Evolutionary conservation across 2,888 invertebrate genomes (phyloP), one percentile per base, ranked within the genome.

Genomic region (Ectemnius lituratus): DNA sequence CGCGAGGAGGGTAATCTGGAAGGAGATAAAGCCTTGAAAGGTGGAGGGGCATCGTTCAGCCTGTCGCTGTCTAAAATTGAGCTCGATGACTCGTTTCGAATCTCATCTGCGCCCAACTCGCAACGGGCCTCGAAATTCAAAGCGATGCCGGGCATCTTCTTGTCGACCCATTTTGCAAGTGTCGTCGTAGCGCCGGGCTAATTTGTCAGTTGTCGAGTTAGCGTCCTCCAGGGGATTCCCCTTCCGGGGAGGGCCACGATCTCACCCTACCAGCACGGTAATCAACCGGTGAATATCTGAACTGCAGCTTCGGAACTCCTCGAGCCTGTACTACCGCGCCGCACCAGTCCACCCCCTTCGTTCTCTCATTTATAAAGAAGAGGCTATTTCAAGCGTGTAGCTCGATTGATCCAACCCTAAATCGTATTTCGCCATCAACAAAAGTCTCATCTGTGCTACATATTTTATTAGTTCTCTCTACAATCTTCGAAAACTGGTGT

Each of bases 141-240:
- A 86, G 79, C 80, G 84, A 82, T 81, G 59, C 73, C 74, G 73
- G 73, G 81, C 82, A 82, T 76, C 85, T 85, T 84, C 87, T 85
- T 89, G 89, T 90, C 89, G 88, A 88, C 89, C 90, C 89, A 91
- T 91, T 91, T 91, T 87, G 89, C 90, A 91, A 90, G 90, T 91
- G 90, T 91, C 90, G 90, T 90, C 90, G 90, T 88, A 85, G 87
- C 87, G 88, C 89, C 84, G 84, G 88, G 88, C 89, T 90, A 90
- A 90, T 90, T 90, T 90, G 90, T 90, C 90, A 90, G 90, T 90
- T 90, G 90, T 90, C 90, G 89, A 90, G 90, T 90, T 90, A 90
- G 89, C 90, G 85, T 87, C 86, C 89, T 85, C 88, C 79, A 76
- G 90, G 87, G 90, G 84, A 90, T 90, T 88, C 83, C 82, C 81